These are phyloP conservation scores for Oreochromis aureus DNA, from an alignment of 2,113 vertebrate species.

Conservation along the genomic window DNA sequence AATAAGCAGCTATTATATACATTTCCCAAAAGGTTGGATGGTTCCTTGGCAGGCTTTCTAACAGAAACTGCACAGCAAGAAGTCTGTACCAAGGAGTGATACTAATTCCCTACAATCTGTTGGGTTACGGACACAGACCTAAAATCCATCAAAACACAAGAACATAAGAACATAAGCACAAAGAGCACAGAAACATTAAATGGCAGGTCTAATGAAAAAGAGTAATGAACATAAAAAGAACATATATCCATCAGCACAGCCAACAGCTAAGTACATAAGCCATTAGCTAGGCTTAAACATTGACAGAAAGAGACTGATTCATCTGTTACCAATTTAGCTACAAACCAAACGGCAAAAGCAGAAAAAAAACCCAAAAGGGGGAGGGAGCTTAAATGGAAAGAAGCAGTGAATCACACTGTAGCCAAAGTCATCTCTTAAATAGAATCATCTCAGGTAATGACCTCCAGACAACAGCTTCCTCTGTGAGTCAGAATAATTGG, in stretches of 20 bases:
- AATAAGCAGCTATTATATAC: neutral
- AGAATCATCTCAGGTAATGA: slow-evolving; percentile 62
- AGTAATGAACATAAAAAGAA: slow-evolving; percentile 7
- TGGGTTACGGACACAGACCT: neutral
- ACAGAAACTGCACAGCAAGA: neutral
- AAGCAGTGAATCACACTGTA: slow-evolving; percentile 59
- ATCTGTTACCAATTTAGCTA: slow-evolving; percentile 48
- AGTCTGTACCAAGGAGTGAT: neutral
- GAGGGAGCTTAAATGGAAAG: slow-evolving; percentile 43
- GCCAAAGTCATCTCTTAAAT: slow-evolving; percentile 55
- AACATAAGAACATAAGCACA: neutral
- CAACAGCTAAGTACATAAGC: slow-evolving; percentile 41
- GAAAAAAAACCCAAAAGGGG: neutral
- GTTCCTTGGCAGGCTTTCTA: neutral
- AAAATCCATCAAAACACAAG: neutral
- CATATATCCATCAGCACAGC: slow-evolving; percentile 32
- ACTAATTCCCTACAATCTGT: neutral
- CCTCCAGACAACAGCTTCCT: slow-evolving; percentile 50
- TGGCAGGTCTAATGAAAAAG: neutral
- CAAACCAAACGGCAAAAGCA: slow-evolving; percentile 22
- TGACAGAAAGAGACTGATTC: slow-evolving; percentile 63
- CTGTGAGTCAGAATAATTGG: slow-evolving; percentile 60
- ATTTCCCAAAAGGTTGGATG: neutral
- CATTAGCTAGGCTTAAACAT: slow-evolving; percentile 59
- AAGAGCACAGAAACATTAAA: neutral